A percentile compares a stretch with the other conserved stretches of the same genome.
Conservation (phyloP, 2,888 invertebrate genomes). For the Allacma fusca region DNA sequence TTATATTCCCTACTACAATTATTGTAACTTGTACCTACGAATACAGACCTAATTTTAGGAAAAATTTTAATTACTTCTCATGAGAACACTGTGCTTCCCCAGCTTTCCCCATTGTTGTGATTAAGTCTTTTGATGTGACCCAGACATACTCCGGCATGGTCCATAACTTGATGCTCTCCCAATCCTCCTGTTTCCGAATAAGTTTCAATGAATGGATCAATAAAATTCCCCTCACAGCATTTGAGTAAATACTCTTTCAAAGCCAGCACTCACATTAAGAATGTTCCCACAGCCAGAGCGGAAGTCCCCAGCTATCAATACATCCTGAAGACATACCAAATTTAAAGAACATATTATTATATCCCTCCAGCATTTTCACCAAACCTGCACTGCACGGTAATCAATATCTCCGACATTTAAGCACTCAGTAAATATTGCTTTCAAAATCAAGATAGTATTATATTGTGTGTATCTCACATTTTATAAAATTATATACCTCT, state of each 20-base stretch:
- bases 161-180: not conserved
- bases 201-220: too few species aligned
- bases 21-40: too few species aligned
- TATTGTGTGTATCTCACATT: too few species aligned
- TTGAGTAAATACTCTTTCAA: not conserved
- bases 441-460: not conserved
- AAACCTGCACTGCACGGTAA: too few species aligned
- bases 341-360: not conserved
- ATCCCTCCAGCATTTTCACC: too few species aligned
- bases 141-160: not conserved
- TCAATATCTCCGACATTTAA: not conserved
- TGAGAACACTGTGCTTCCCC: not conserved
- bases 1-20: too few species aligned
- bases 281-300: not conserved
- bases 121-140: not conserved
- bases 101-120: not conserved
- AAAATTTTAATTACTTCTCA: not conserved
- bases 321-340: not conserved
- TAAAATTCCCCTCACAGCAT: too few species aligned
- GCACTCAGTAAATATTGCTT: not conserved
- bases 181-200: not conserved
- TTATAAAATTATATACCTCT: not conserved
- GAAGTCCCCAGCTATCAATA: not conserved
- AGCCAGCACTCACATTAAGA: not conserved
- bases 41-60: too few species aligned